Percentiles rank a stretch among this genome's conserved stretches.
phyloP scores from a whole-genome alignment of 2,113 vertebrate species.

The Nesogale talazaci region DNA sequence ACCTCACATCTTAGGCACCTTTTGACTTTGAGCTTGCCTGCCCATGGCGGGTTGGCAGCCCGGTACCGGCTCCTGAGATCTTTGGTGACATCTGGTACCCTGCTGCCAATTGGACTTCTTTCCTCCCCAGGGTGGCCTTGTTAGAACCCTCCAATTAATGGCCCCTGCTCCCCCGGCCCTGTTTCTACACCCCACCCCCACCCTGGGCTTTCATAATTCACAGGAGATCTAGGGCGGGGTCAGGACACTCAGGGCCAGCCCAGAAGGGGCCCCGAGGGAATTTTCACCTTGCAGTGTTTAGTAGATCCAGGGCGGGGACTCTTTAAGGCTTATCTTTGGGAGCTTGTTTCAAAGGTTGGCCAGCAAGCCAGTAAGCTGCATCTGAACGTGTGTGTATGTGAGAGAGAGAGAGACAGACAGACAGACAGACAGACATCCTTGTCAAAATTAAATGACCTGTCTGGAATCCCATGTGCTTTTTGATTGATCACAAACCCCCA shows the following conservation, averaged over 20 bases:
- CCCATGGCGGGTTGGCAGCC: neutral
- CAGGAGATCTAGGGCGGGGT: neutral
- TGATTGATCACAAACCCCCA: neutral
- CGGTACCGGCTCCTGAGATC: neutral
- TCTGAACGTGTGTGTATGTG: neutral
- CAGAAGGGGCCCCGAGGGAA: neutral
- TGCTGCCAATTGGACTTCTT: neutral
- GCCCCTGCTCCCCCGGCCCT: neutral
- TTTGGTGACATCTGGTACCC: neutral
- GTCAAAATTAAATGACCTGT: neutral
- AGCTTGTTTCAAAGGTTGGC: neutral
- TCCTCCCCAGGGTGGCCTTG: neutral
- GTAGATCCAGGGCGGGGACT: neutral
- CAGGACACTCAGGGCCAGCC: neutral
- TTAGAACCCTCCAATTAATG: neutral
- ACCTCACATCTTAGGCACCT: neutral
- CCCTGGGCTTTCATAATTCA: neutral
- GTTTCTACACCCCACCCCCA: neutral
- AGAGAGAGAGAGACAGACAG: neutral
- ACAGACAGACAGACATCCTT: neutral
- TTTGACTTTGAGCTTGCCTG: neutral
- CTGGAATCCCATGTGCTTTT: slow-evolving; percentile 5
- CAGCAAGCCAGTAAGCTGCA: neutral
- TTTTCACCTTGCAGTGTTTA: slow-evolving; percentile 4
- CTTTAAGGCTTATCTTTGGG: slow-evolving; percentile 33